phyloP scores from a whole-genome alignment of 2,113 vertebrate genomes.

The Syngnathus typhle region DNA sequence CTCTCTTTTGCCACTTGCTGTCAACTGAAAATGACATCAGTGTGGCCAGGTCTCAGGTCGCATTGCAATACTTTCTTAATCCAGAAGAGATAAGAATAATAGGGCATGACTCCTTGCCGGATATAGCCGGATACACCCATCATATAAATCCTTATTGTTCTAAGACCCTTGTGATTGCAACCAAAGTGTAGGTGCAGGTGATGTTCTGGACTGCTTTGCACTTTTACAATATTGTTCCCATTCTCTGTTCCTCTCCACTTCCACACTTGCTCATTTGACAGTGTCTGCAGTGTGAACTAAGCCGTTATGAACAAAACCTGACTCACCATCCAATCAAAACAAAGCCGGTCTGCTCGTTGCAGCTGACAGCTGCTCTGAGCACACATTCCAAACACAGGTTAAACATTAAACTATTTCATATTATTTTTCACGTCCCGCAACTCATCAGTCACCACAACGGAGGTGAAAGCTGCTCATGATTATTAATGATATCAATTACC shows the following conservation, averaged over 20 bases:
- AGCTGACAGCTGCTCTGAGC: conserved; percentile 45
- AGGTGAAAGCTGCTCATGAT: conserved; percentile 49
- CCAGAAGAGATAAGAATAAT: too few species aligned
- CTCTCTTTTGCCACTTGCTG: too few species aligned
- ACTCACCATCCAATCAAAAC: conserved; percentile 50
- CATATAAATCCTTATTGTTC: background rate
- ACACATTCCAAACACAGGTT: conserved; percentile 51
- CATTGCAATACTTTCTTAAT: background rate
- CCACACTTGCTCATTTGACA: conserved; percentile 13
- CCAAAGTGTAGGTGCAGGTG: background rate
- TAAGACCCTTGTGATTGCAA: background rate
- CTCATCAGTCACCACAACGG: conserved; percentile 32
- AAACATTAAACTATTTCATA: conserved; percentile 56
- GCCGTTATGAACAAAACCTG: conserved; percentile 6
- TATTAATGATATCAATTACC: conserved; percentile 57
- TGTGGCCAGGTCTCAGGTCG: too few species aligned
- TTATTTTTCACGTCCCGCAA: conserved; percentile 28
- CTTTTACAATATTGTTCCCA: background rate
- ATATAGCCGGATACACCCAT: background rate
- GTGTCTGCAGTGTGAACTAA: background rate
- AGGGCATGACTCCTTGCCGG: background rate
- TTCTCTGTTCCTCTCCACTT: background rate
- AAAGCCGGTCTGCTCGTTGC: conserved; percentile 16
- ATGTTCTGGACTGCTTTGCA: background rate
- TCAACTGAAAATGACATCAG: too few species aligned